Base-by-base conservation (phyloP, 2,113 vertebrate species). In the Oncorhynchus gorbuscha region DNA sequence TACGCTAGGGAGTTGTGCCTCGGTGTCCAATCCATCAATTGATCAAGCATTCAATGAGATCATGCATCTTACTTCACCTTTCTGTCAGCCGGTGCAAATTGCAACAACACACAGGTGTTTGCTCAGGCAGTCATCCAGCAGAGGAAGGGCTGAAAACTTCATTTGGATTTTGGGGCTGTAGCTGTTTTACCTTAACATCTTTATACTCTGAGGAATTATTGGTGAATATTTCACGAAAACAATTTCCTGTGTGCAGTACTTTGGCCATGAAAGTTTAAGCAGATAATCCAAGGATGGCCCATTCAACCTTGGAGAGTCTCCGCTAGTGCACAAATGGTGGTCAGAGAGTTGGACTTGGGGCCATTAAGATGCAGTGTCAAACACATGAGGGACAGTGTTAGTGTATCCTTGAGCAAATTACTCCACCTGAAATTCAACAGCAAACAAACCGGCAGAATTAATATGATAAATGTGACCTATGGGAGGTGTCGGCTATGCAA, bases 11-110 rank as follows among this genome's bases (percentile, higher is more conserved):
- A 88, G 71, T 73, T 81, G 71, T 75, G 74, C 76, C 81, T 83
- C 80, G 65, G 65, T 77, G 72, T 87, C 84, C 83, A 83, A 90
- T 92, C 87, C 82, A 91, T 91, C 90, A 92, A 86, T 65, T 89
- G 85, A 92, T 91, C 78, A 79, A 74, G 72, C 84, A 70, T 5
- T 49, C 85, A 83, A 90, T 85, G 79, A 84, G 84, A 83, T 16
- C 18, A 62, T 22, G 86, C 81, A 89, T 90, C 89, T 90, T 86
- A 81, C 85, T 88, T 86, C 66, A 77, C 72, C 81, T 82, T 89
- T 90, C 85, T 83, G 55, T 58, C 55, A 58, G 55, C 55, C 14
- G 13, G 2, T 16, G 5, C 13, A 62, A 11, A 62, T 22, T 62
- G 20, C 5, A 62, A 62, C 59, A 62, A 55, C n/a, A 62, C n/a